phyloP scores from a whole-genome alignment of 2,888 invertebrate genomes.

The Scaptomyza caliginosa region DNA sequence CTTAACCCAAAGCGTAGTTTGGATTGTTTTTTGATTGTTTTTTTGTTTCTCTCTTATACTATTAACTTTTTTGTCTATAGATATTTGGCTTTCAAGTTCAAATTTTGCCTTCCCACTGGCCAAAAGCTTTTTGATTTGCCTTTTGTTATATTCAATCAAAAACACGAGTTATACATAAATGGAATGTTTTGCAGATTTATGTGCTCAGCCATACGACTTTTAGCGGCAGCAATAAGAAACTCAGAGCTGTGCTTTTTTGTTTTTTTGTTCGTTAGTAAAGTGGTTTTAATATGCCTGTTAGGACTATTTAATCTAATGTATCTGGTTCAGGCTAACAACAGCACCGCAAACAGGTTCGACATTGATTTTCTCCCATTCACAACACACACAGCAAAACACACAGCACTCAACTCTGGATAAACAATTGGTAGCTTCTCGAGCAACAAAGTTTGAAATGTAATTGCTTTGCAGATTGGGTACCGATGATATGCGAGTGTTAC shows the following conservation, averaged over 20 bases:
- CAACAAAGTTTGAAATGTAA: conserved; percentile 25
- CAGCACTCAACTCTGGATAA: not conserved
- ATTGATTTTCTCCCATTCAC: conserved; percentile 28
- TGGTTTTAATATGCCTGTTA: conserved; percentile 6
- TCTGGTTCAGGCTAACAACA: not conserved
- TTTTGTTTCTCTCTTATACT: not conserved
- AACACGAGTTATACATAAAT: conserved; percentile 1
- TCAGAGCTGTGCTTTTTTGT: conserved; percentile 18
- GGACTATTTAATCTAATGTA: conserved; percentile 34
- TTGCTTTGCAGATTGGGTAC: conserved; percentile 52
- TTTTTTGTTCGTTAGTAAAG: not conserved
- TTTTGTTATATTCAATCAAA: conserved; percentile 17
- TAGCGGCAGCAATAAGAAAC: conserved; percentile 10
- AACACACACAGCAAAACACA: conserved; percentile 18
- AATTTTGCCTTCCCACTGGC: conserved; percentile 39
- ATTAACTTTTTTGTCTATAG: conserved; percentile 10
- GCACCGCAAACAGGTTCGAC: not conserved
- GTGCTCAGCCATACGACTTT: not conserved
- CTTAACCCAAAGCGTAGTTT: not conserved
- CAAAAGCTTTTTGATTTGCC: conserved; percentile 37
- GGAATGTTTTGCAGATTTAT: conserved; percentile 17
- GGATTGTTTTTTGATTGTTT: not conserved
- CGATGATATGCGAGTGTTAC: conserved; percentile 38
- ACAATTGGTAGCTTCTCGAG: conserved; percentile 13
- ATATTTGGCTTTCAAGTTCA: conserved; percentile 43